Conservation (phyloP, 2,888 invertebrate genomes). For the Hylaea fasciaria region DNA sequence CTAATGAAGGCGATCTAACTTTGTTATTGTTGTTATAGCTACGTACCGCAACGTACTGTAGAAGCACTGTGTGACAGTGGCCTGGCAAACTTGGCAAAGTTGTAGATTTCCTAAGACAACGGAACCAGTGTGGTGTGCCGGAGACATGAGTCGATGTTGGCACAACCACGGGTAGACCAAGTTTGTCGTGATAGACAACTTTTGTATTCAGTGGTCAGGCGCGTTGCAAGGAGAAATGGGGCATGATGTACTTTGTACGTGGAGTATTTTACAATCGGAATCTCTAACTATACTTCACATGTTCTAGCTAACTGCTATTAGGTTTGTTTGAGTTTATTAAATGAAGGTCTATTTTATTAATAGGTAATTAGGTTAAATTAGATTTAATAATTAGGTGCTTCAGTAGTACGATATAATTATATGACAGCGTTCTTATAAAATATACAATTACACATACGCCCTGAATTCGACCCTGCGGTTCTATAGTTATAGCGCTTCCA, state of each 20-base stretch:
- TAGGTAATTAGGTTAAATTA: no score
- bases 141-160: slow-evolving; percentile 32
- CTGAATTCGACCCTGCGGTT: not conserved
- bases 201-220: slow-evolving; percentile 7
- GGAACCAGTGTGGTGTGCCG: slow-evolving; percentile 29
- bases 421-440: no score
- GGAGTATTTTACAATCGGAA: no score
- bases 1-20: no score
- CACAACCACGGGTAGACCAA: slow-evolving; percentile 21
- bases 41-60: not conserved
- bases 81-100: slow-evolving; percentile 21
- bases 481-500: slow-evolving; percentile 21
- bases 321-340: no score
- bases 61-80: not conserved
- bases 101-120: slow-evolving; percentile 31
- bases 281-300: no score
- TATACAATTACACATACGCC: not conserved
- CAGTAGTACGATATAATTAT: no score
- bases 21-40: no score
- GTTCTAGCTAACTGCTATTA: no score
- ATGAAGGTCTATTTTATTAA: no score
- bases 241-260: not conserved
- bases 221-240: not conserved
- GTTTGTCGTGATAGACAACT: slow-evolving; percentile 24
- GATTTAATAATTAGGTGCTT: no score